Percentiles rank a stretch among this genome's conserved stretches.
Conservation (phyloP, 2,797 vertebrate genomes). For the Pitangus sulphuratus region DNA sequence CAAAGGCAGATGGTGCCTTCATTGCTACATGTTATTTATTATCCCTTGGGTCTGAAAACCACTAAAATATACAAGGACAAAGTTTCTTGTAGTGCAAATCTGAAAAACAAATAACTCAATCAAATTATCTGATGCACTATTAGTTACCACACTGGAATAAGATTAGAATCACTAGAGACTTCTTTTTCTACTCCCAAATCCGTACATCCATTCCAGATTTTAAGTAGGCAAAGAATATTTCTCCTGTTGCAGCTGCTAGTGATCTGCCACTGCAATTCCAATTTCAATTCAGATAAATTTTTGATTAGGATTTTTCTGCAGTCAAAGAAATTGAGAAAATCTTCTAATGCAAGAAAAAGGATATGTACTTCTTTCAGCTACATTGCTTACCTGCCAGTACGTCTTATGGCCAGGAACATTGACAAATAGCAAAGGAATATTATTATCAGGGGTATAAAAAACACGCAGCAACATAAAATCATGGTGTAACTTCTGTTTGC, state of each 20-base stretch:
- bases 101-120: not conserved
- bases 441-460: slow-evolving; percentile 75
- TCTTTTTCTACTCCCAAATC: not conserved
- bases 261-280: not conserved
- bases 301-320: not conserved
- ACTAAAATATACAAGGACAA: not conserved
- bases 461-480: slow-evolving; percentile 77
- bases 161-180: not conserved
- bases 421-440: slow-evolving; percentile 74
- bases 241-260: not conserved
- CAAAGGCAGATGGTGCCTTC: not conserved
- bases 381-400: slow-evolving; percentile 72
- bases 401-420: slow-evolving; percentile 75
- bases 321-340: not conserved
- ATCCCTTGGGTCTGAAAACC: not conserved
- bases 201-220: not conserved
- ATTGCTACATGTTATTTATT: not conserved
- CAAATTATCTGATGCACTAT: not conserved
- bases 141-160: not conserved
- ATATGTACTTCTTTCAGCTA: not conserved
- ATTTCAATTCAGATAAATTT: not conserved
- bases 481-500: slow-evolving; percentile 78
- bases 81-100: not conserved
- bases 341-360: not conserved
- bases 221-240: not conserved